Evolutionary conservation across 2,797 vertebrate species (phyloP).

Genomic region (Bryconaethiops microstoma): DNA sequence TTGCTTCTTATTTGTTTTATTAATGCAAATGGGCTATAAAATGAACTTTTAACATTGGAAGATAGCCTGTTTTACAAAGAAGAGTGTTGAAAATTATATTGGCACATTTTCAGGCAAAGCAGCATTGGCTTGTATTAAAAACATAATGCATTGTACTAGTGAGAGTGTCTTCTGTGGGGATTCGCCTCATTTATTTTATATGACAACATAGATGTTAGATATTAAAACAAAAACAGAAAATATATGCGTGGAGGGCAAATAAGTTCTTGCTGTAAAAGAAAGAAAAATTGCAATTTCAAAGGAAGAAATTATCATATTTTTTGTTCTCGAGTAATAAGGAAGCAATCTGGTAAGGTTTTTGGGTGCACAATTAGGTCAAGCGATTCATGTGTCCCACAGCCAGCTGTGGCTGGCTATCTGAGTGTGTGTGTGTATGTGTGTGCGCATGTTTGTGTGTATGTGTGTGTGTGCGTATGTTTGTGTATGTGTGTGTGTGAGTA

Average conservation of each 20-base stretch:
- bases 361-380: conserved; percentile 28
- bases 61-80: too few relatives aligned
- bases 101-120: too few relatives aligned
- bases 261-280: neutral
- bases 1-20: too few relatives aligned
- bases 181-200: neutral
- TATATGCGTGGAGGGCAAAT: neutral
- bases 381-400: conserved; percentile 19
- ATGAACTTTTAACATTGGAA: too few relatives aligned
- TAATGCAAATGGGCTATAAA: too few relatives aligned
- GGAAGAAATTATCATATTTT: neutral
- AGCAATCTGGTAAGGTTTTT: neutral
- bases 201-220: neutral
- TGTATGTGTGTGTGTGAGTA: conserved; percentile 14
- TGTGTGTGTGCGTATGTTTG: neutral
- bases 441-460: conserved; percentile 4
- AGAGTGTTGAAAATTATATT: too few relatives aligned
- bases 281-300: neutral
- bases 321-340: neutral
- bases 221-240: neutral
- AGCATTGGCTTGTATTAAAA: too few relatives aligned
- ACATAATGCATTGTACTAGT: too few relatives aligned
- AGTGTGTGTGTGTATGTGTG: neutral
- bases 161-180: neutral
- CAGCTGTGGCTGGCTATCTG: conserved; percentile 12